Evolutionary conservation across 1,140 invertebrate genomes (phyloP).

Genomic region (Andricus grossulariae): DNA sequence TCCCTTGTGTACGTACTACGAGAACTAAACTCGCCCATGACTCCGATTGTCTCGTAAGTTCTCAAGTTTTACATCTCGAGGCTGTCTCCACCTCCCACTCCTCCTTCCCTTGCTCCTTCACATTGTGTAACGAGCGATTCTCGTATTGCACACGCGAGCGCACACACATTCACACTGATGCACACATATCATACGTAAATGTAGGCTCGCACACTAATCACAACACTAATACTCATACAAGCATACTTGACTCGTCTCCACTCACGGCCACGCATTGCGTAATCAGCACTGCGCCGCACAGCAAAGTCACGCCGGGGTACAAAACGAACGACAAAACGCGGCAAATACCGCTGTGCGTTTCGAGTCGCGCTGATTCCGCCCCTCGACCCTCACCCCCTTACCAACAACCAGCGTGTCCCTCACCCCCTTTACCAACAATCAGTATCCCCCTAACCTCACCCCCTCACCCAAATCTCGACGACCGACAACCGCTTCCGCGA

Average conservation of each 20-base stretch:
- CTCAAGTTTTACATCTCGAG: conserved; percentile 30
- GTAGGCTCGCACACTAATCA: conserved; percentile 17
- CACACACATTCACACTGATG: conserved; percentile 39
- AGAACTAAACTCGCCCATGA: conserved; percentile 17
- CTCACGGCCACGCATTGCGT: conserved; percentile 74
- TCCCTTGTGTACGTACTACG: neutral
- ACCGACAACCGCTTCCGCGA: conserved; percentile 39
- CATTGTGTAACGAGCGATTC: conserved; percentile 27
- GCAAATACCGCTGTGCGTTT: conserved; percentile 56
- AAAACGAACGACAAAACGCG: conserved; percentile 66
- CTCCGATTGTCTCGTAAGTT: conserved; percentile 30
- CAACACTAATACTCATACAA: conserved; percentile 37
- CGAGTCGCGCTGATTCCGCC: no score
- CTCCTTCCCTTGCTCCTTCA: conserved; percentile 22
- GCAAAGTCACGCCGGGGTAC: conserved; percentile 51
- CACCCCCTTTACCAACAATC: neutral
- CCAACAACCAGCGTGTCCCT: conserved; percentile 11
- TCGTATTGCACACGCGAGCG: conserved; percentile 30
- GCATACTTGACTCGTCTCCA: conserved; percentile 62
- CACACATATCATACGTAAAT: conserved; percentile 32
- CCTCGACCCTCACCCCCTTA: neutral
- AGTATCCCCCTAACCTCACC: neutral
- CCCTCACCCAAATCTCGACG: conserved; percentile 16
- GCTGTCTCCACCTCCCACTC: conserved; percentile 6
- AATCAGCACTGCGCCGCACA: conserved; percentile 64